These are phyloP conservation scores for Nycticryphes semicollaris DNA, from an alignment of 2,113 vertebrate species.

Conservation along the genomic window DNA sequence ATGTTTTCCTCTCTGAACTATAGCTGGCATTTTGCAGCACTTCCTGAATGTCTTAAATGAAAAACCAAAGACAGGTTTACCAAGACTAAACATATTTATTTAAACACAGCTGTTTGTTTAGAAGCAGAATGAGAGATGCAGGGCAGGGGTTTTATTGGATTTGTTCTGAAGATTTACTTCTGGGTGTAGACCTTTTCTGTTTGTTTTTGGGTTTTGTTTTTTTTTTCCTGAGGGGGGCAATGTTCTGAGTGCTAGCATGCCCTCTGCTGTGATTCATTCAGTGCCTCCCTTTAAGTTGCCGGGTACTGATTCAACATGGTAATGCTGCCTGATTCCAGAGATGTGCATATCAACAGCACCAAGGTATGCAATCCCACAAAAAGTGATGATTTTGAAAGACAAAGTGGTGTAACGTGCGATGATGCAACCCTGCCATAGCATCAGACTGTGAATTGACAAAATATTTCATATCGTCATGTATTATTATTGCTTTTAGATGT, in stretches of 20 bases:
- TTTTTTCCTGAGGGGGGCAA: background rate
- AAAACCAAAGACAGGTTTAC: background rate
- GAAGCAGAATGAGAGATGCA: background rate
- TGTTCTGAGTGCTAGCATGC: background rate
- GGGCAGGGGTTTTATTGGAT: background rate
- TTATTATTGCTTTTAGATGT: background rate
- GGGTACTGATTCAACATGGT: background rate
- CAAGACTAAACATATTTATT: background rate
- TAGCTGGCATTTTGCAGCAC: background rate
- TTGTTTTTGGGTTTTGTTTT: background rate
- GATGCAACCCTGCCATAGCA: background rate
- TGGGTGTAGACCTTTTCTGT: background rate
- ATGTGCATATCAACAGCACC: background rate
- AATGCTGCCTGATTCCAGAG: conserved; percentile 11
- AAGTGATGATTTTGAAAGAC: conserved; percentile 25
- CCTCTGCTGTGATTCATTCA: background rate
- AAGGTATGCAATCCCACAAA: conserved; percentile 12
- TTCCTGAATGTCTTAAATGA: background rate
- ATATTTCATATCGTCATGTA: background rate
- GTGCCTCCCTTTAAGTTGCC: background rate
- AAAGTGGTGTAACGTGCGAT: background rate
- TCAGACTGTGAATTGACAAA: background rate
- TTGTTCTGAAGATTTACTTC: conserved; percentile 2
- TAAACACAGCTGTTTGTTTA: background rate
- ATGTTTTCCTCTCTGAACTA: background rate